Conservation (phyloP, 2,888 invertebrate genomes). For the Chironomus tentans region DNA sequence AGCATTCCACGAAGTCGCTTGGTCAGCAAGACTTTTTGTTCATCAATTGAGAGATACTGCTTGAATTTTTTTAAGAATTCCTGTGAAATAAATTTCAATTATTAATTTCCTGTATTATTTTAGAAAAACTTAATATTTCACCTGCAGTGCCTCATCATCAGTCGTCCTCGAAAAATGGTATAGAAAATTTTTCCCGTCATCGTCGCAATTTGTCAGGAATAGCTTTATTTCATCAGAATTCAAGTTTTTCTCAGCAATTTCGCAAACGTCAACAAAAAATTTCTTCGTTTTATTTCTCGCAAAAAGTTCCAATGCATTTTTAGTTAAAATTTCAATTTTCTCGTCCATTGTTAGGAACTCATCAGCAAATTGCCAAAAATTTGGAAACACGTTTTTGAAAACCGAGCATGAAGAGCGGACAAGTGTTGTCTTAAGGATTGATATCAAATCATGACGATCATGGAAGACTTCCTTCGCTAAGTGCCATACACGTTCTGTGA, state of each 20-base stretch:
- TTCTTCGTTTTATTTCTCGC: not conserved
- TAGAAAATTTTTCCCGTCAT: not conserved
- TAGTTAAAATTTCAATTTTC: not conserved
- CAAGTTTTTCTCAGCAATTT: not conserved
- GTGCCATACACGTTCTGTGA: not conserved
- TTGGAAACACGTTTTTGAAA: not conserved
- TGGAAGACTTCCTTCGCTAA: not conserved
- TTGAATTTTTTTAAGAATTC: not conserved
- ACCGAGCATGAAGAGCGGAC: not conserved
- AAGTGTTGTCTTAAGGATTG: not conserved
- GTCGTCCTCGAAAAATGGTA: not conserved
- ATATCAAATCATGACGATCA: not conserved
- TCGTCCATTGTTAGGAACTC: not conserved
- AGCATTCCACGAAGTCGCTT: not conserved
- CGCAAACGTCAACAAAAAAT: not conserved
- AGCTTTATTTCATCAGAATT: not conserved
- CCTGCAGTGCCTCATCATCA: not conserved
- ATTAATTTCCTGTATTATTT: no score
- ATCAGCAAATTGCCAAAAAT: not conserved
- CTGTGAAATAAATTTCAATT: not conserved
- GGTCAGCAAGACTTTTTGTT: not conserved
- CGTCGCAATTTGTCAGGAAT: not conserved
- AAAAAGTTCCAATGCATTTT: not conserved
- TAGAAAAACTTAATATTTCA: no score
- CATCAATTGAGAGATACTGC: not conserved